Conservation (phyloP, 2,797 vertebrate species). For the Tadarida brasiliensis region DNA sequence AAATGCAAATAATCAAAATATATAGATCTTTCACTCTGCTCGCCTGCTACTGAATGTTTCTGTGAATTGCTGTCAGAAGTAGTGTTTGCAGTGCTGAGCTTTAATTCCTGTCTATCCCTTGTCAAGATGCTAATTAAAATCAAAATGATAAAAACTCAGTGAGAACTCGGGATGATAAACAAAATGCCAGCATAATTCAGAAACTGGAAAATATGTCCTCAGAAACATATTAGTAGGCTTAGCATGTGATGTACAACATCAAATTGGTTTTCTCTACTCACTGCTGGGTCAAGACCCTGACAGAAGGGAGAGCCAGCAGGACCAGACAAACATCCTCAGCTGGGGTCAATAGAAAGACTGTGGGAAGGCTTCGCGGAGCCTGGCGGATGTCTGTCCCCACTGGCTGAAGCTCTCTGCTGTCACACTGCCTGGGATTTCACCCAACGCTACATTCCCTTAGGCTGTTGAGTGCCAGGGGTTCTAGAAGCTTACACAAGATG, state of each 20-base stretch:
- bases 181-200: not conserved
- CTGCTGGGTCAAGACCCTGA: not conserved
- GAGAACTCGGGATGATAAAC: not conserved
- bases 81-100: not conserved
- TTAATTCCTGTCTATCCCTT: not conserved
- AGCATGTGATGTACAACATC: not conserved
- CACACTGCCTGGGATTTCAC: not conserved
- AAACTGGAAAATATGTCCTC: not conserved
- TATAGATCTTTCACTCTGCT: not conserved
- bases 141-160: not conserved
- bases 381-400: accelerated
- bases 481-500: not conserved
- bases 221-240: not conserved
- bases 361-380: not conserved
- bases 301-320: not conserved
- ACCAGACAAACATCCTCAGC: not conserved
- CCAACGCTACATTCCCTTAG: accelerated
- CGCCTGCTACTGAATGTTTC: not conserved
- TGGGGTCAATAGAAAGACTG: not conserved
- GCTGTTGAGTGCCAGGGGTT: too few relatives aligned
- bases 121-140: slow-evolving; percentile 13
- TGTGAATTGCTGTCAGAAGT: not conserved
- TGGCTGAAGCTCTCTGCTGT: not conserved
- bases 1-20: not conserved
- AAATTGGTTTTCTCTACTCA: not conserved